Conservation (phyloP, 2,888 invertebrate species). For the Andrena bicolor region DNA sequence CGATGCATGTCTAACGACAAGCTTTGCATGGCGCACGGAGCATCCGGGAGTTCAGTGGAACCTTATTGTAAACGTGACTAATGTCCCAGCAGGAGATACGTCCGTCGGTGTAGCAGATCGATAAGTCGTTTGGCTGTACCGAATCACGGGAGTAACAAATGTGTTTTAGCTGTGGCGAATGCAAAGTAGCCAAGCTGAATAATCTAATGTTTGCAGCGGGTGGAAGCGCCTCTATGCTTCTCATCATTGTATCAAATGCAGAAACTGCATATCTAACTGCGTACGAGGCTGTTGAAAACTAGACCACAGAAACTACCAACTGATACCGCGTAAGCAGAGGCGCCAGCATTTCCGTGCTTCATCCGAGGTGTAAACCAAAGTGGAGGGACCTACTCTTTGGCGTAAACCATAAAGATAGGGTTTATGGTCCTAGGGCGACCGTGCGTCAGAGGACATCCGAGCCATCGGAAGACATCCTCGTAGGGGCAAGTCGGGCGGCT, state of each 20-base stretch:
- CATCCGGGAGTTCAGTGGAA: conserved; percentile 28
- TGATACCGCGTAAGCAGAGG: conserved; percentile 52
- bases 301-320: not conserved
- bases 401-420: conserved; percentile 71
- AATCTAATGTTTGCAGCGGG: conserved; percentile 15
- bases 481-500: not conserved
- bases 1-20: conserved; percentile 23
- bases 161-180: conserved; percentile 46
- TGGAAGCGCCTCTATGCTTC: conserved; percentile 27
- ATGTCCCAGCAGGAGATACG: conserved; percentile 42
- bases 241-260: not conserved
- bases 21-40: conserved; percentile 25
- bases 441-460: conserved; percentile 48
- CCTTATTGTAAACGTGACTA: conserved; percentile 65
- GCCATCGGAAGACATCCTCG: conserved; percentile 25
- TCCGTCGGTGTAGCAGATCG: conserved; percentile 45
- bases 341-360: conserved; percentile 31
- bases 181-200: conserved; percentile 36
- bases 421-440: conserved; percentile 66
- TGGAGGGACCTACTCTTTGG: conserved; percentile 69
- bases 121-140: conserved; percentile 57
- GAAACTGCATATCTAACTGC: no score
- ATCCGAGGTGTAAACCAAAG: conserved; percentile 70
- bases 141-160: conserved; percentile 61
- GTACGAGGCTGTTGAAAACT: conserved; percentile 29